These are phyloP conservation scores for Sphinx pinastri DNA, from an alignment of 2,888 invertebrate genomes.

Conservation along the genomic window DNA sequence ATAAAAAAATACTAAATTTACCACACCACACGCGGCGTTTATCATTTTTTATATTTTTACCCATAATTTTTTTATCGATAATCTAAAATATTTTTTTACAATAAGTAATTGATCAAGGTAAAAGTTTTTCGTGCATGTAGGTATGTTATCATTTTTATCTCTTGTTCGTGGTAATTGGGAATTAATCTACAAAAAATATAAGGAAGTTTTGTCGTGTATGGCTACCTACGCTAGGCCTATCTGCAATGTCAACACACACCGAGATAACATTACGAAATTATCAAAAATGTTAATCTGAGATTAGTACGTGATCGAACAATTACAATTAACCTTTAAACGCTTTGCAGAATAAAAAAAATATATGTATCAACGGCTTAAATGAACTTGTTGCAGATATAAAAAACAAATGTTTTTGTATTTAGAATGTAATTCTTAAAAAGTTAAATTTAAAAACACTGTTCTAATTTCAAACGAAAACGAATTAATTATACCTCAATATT, in stretches of 20 bases:
- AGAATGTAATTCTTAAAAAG: background rate
- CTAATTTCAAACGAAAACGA: background rate
- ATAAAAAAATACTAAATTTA: background rate
- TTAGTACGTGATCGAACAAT: slow-evolving; percentile 27
- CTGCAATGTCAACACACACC: slow-evolving; percentile 29
- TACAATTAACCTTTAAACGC: slow-evolving; percentile 23
- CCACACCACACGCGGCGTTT: background rate
- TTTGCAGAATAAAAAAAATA: slow-evolving; percentile 3
- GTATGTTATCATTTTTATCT: slow-evolving; percentile 6
- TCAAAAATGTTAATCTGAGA: slow-evolving; percentile 28
- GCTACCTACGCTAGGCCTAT: slow-evolving; percentile 33
- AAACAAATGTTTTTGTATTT: background rate
- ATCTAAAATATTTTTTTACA: too few relatives aligned
- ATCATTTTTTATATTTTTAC: background rate
- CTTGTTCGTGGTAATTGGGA: slow-evolving; percentile 2
- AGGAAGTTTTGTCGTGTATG: slow-evolving; percentile 8
- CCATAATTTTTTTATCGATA: background rate
- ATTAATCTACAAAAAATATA: background rate
- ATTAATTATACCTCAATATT: background rate
- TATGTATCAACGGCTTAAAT: slow-evolving; percentile 1
- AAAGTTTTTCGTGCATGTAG: background rate
- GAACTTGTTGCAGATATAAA: background rate
- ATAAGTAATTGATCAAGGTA: background rate
- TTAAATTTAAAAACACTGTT: background rate
- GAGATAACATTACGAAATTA: slow-evolving; percentile 30